phyloP scores from a whole-genome alignment of 2,797 vertebrate genomes.

The Potorous gilbertii region DNA sequence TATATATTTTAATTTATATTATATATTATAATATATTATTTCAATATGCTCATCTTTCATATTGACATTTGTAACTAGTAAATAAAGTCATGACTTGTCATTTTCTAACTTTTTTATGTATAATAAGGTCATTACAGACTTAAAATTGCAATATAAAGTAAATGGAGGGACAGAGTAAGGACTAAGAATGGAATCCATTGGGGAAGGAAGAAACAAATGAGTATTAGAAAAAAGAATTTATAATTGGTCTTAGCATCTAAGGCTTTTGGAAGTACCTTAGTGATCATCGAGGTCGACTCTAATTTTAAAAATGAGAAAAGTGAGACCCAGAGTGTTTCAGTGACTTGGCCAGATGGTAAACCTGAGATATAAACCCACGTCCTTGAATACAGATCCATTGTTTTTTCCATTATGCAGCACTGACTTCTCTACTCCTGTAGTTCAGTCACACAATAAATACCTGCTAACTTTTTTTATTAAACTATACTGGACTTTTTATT shows the following conservation, averaged over 20 bases:
- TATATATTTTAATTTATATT: too few species aligned
- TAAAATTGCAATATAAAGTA: background rate
- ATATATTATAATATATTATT: background rate
- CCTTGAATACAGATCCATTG: background rate
- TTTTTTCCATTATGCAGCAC: background rate
- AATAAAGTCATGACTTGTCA: background rate
- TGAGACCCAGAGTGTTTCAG: background rate
- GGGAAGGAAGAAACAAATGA: background rate
- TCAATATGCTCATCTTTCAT: background rate
- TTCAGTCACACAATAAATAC: background rate
- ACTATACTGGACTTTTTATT: background rate
- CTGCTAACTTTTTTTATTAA: background rate
- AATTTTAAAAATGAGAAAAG: background rate
- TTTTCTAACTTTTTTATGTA: background rate
- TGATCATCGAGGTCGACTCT: background rate
- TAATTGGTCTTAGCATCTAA: background rate
- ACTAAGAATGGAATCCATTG: background rate
- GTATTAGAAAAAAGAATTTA: background rate
- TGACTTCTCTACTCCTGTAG: background rate
- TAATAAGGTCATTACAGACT: background rate
- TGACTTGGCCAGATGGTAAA: background rate
- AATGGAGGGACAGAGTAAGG: background rate
- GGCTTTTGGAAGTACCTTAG: background rate
- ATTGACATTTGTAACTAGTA: constrained; percentile 19
- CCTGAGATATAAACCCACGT: background rate